Conservation (phyloP, 2,797 vertebrate species). For the Hyperoplus immaculatus region DNA sequence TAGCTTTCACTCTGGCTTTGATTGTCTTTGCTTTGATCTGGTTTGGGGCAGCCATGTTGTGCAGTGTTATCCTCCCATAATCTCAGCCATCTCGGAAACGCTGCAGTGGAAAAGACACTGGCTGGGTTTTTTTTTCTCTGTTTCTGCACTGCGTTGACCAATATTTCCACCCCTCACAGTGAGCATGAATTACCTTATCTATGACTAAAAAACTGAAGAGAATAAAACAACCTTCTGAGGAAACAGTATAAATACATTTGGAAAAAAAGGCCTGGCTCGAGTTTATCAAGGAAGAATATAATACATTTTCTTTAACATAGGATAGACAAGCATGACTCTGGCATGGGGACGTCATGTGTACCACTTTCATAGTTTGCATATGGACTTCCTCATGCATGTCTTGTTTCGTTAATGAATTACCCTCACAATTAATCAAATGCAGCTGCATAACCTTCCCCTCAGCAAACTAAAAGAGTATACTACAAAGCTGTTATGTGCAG, state of each 20-base stretch:
- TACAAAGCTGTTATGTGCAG: conserved; percentile 47
- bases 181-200: conserved; percentile 55
- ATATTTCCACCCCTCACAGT: conserved; percentile 42
- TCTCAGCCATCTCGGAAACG: conserved; percentile 76
- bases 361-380: conserved; percentile 39
- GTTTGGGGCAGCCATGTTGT: conserved; percentile 81
- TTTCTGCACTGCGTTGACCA: conserved; percentile 34
- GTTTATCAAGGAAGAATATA: conserved; percentile 32
- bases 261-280: conserved; percentile 9
- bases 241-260: conserved; percentile 15
- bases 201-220: conserved; percentile 43
- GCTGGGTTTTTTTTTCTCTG: conserved; percentile 45
- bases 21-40: conserved; percentile 86
- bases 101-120: conserved; percentile 72
- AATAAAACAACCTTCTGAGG: conserved; percentile 23
- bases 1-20: conserved; percentile 84
- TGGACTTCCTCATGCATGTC: conserved; percentile 32
- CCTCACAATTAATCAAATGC: conserved; percentile 67
- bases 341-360: conserved; percentile 39
- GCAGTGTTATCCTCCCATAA: conserved; percentile 80
- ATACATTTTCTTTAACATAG: conserved; percentile 41
- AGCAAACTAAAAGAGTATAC: conserved; percentile 56
- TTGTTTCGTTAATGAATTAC: conserved; percentile 61
- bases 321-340: conserved; percentile 28
- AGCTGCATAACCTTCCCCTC: conserved; percentile 61